Percentiles rank a stretch among this genome's conserved stretches.
Conservation (phyloP, 2,113 vertebrate genomes). For the Dicrurus megarhynchus region DNA sequence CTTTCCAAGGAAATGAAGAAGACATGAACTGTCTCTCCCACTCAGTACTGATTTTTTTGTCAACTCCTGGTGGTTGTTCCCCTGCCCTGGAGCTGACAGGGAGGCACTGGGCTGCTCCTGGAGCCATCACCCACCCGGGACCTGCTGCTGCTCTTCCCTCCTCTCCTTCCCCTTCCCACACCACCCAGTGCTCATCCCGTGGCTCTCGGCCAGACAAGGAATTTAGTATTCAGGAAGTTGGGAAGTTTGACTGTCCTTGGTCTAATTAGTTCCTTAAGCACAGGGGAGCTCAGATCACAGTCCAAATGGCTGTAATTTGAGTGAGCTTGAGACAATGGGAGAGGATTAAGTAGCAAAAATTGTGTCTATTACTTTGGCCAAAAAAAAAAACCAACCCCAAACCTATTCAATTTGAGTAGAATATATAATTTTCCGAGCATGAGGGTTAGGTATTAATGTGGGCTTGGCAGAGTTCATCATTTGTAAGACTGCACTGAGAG, state of each 20-base stretch:
- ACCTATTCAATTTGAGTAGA: not conserved
- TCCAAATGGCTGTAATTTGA: slow-evolving; percentile 34
- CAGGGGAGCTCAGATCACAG: slow-evolving; percentile 13
- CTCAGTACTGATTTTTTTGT: not conserved
- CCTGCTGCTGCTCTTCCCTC: not conserved
- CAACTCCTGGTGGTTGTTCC: not conserved
- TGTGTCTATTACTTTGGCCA: not conserved
- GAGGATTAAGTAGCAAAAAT: slow-evolving; percentile 21
- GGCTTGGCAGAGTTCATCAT: slow-evolving; percentile 19
- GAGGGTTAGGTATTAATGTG: slow-evolving; percentile 18
- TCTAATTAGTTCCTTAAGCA: slow-evolving; percentile 35
- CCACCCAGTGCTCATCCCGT: not conserved
- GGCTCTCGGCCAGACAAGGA: not conserved
- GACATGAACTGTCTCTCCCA: not conserved
- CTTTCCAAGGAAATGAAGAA: not conserved
- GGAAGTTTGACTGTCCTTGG: slow-evolving; percentile 8
- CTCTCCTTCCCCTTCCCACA: not conserved
- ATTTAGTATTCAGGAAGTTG: slow-evolving; percentile 1
- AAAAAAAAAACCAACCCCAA: not conserved
- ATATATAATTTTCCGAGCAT: slow-evolving; percentile 5
- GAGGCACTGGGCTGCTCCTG: not conserved
- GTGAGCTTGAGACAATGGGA: slow-evolving; percentile 6
- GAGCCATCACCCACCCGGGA: not conserved
- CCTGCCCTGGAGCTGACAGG: not conserved
- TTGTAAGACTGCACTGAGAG: not conserved